Evolutionary conservation across 2,797 vertebrate species (phyloP), one percentile per base, ranked within the genome.

Genomic region (Scleropages formosus): DNA sequence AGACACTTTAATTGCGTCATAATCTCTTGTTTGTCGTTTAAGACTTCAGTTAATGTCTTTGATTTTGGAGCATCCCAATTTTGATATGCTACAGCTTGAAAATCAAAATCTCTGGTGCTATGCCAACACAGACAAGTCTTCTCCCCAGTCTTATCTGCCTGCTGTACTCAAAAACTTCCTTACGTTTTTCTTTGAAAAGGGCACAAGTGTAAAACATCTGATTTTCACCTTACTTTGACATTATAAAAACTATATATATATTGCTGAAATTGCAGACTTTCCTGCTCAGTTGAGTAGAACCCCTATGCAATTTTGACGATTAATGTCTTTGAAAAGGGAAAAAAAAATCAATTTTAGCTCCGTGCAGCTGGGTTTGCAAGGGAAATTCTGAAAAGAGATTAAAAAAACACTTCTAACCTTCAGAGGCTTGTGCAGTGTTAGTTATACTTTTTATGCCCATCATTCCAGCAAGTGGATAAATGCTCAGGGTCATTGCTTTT

Each of bases 401-500:
- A 46, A 6, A 70, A 75, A 61, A 72, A 67, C 58, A 74, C 31
- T n/a, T 7, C 49, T 44, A 8, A 51, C 39, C 69, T 78, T 60
- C 18, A 66, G 46, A 70, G 79, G 59, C 66, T 59, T 74, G 72
- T 16, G 56, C 67, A 59, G 74, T 62, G 72, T 8, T 61, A 78
- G 69, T 80, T 77, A 31, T 70, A 63, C 67, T 75, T 78, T 67
- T 22, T 76, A 69, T 62, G 73, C 76, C 72, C 39, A 76, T 76
- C 73, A 75, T 66, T 67, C 63, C 67, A 60, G 73, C 76, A 73
- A 70, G 64, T 74, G 60, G 75, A 80, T 70, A 74, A 65, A 75
- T 75, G 64, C 69, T 66, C 67, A 53, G 75, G 77, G 76, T 84
- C 76, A 72, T 58, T 70, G 77, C 69, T 77, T 79, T 79, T 75